Evolutionary conservation across 2,888 invertebrate genomes (phyloP), one percentile per base, ranked within the genome.

Genomic region (Scaptomyza tumidula): DNA sequence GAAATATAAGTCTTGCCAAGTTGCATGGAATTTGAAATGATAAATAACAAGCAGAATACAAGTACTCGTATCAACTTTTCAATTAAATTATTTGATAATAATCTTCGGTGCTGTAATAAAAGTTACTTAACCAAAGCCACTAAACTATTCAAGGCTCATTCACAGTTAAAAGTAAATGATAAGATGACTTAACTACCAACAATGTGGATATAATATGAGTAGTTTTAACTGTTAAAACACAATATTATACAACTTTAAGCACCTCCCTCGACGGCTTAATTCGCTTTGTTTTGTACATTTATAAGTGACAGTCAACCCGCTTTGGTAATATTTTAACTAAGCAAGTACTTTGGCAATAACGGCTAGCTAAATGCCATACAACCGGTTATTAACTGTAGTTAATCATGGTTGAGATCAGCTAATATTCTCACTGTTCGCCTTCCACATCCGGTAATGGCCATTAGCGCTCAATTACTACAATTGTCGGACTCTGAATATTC

Each of bases 401-500:
- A 41, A 58, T 44, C 6, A 41, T 31, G 33, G 37, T 10, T 37
- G n/a, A 49, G 49, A 31, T 24, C 52, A 44, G 66, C 16, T 72
- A 44, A 49, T 59, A 35, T 53, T 73, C 53, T 46, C 43, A 78
- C 59, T 60, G 55, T 39, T 45, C 62, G 52, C 67, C 55, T 61
- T 37, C 41, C 33, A 74, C 31, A 74, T 85, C 82, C 79, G 86
- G 71, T 27, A 53, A 19, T 50, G 35, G 41, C 45, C 49, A 80
- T 76, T 76, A 49, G 44, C 39, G 50, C 46, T 59, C 37, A 81
- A 69, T 73, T 62, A 56, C n/a, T 50, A 43, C 55, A 56, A 71
- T 55, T 58, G 44, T 44, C 59, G 56, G 31, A 50, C 16, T 52
- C 56, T 77, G 59, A 68, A 70, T 74, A 67, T 70, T 61, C 45